These are phyloP conservation scores for Anagrus nilaparvatae DNA, from an alignment of 1,140 invertebrate genomes.

Conservation along the genomic window DNA sequence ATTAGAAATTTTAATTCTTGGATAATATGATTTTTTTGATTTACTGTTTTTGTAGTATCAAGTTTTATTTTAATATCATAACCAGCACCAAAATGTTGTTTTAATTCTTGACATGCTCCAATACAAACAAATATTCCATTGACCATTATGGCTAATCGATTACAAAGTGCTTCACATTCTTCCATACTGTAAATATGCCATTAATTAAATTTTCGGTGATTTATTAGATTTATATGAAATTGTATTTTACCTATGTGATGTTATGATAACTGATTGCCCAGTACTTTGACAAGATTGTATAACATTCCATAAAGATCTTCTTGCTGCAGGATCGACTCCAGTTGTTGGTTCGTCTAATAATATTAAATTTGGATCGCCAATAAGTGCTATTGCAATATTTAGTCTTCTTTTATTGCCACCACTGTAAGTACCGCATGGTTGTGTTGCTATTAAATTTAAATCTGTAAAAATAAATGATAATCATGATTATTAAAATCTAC, in stretches of 20 bases:
- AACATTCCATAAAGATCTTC: slow-evolving; percentile 67
- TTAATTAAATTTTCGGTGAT: background rate
- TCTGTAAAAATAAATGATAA: slow-evolving; percentile 18
- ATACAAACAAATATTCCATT: slow-evolving; percentile 66
- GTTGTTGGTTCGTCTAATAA: slow-evolving; percentile 67
- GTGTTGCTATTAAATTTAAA: slow-evolving; percentile 32
- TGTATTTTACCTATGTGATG: slow-evolving; percentile 55
- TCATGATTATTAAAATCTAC: background rate
- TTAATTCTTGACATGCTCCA: slow-evolving; percentile 58
- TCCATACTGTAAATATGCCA: slow-evolving; percentile 57
- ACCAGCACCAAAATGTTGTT: slow-evolving; percentile 45
- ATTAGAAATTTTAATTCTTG: slow-evolving; percentile 24
- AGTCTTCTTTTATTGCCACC: slow-evolving; percentile 92
- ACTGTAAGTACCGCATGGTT: slow-evolving; percentile 52
- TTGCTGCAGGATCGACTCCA: slow-evolving; percentile 74
- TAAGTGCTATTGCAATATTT: slow-evolving; percentile 81
- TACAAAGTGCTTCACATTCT: slow-evolving; percentile 82
- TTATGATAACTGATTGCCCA: slow-evolving; percentile 63
- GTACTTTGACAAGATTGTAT: slow-evolving; percentile 47
- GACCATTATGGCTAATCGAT: slow-evolving; percentile 78
- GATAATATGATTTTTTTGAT: slow-evolving; percentile 26
- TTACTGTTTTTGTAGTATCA: slow-evolving; percentile 18
- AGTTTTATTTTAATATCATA: slow-evolving; percentile 40
- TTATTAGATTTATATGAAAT: slow-evolving; percentile 4
- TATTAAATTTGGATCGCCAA: slow-evolving; percentile 62